Conservation (phyloP, 2,113 vertebrate species). For the Donacobius atricapilla region DNA sequence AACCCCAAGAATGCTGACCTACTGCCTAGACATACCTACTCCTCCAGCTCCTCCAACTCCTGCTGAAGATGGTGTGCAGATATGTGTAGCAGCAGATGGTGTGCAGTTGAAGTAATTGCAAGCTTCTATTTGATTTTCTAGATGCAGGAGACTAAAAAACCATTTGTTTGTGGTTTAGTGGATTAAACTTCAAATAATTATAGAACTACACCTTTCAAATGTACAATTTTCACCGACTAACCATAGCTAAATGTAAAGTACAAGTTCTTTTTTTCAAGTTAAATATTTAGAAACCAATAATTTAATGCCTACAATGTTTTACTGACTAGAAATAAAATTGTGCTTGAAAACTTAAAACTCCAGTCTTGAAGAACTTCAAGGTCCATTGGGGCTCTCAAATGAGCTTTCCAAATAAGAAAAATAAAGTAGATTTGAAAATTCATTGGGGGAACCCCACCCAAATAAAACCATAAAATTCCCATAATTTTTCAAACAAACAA, state of each 20-base stretch:
- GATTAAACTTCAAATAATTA: slow-evolving; percentile 67
- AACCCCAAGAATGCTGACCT: not conserved
- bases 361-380: not conserved
- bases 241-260: slow-evolving; percentile 65
- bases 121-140: slow-evolving; percentile 58
- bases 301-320: slow-evolving; percentile 61
- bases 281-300: slow-evolving; percentile 78
- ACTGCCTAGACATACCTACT: not conserved
- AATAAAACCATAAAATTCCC: not conserved
- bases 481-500: not conserved
- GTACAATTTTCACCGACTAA: slow-evolving; percentile 66
- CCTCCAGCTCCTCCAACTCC: not conserved
- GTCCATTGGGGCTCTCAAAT: not conserved
- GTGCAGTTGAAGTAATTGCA: slow-evolving; percentile 65
- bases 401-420: not conserved
- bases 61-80: slow-evolving; percentile 3
- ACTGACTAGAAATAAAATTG: not conserved
- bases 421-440: not conserved
- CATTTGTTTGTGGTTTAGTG: slow-evolving; percentile 70
- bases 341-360: not conserved
- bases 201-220: slow-evolving; percentile 68
- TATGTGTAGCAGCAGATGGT: slow-evolving; percentile 29
- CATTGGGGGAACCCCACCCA: not conserved
- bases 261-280: slow-evolving; percentile 56
- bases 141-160: slow-evolving; percentile 56